Evolutionary conservation across 2,113 vertebrate species (phyloP).

Genomic region (Percopsis transmontana): DNA sequence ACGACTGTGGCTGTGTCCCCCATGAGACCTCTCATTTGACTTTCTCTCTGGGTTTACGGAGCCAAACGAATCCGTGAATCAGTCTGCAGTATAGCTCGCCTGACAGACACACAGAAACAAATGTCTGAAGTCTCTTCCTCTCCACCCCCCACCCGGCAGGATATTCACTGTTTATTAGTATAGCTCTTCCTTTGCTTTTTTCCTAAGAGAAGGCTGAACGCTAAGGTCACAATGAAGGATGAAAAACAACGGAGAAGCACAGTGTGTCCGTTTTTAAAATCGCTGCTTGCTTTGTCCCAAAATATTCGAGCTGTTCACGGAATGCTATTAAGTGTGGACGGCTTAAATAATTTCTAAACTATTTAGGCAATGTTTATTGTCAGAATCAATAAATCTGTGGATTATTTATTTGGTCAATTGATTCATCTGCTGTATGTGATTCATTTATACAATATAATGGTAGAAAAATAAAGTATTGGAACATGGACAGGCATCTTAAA

Average conservation of each 20-base stretch:
- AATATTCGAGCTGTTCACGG: background rate
- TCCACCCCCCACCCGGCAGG: conserved; percentile 16
- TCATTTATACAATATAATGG: too few relatives aligned
- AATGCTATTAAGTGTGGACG: background rate
- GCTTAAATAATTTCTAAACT: background rate
- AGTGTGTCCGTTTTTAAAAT: conserved; percentile 16
- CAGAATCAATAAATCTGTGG: too few relatives aligned
- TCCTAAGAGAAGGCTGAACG: background rate
- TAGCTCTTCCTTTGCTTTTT: conserved; percentile 20
- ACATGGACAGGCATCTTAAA: too few relatives aligned
- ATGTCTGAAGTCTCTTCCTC: background rate
- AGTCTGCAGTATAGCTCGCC: conserved; percentile 4
- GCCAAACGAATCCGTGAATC: conserved; percentile 20
- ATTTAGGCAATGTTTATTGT: conserved; percentile 1
- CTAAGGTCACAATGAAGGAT: conserved; percentile 12
- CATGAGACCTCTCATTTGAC: background rate
- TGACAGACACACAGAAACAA: conserved; percentile 14
- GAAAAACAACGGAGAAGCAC: conserved; percentile 24
- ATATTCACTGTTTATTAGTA: conserved; percentile 40
- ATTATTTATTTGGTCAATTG: too few relatives aligned
- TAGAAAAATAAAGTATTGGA: too few relatives aligned
- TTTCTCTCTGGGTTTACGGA: conserved; percentile 8
- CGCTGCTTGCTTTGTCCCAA: background rate
- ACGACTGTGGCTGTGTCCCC: background rate
- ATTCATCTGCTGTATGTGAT: too few relatives aligned